Evolutionary conservation across 1,140 invertebrate genomes (phyloP).

Genomic region (Acromyrmex heyeri): DNA sequence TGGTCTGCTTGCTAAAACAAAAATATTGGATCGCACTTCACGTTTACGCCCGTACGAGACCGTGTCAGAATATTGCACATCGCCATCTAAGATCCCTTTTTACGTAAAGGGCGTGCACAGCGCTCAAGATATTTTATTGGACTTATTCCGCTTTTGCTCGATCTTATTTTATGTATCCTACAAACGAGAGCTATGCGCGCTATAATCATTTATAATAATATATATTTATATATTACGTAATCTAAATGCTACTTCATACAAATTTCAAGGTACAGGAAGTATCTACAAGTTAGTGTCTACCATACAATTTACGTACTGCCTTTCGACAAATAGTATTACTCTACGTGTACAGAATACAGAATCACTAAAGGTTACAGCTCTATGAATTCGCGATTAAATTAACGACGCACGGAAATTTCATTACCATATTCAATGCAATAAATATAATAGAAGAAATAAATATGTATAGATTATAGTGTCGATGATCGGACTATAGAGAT

Average conservation of each 20-base stretch:
- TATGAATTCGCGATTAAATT: slow-evolving; percentile 77
- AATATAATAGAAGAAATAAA: slow-evolving; percentile 77
- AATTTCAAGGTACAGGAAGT: slow-evolving; percentile 84
- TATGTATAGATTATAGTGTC: slow-evolving; percentile 76
- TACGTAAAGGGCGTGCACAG: slow-evolving; percentile 58
- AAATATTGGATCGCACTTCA: slow-evolving; percentile 77
- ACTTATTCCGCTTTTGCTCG: slow-evolving; percentile 19
- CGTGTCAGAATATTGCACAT: slow-evolving; percentile 74
- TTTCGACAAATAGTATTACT: slow-evolving; percentile 52
- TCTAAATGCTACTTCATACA: slow-evolving; percentile 80
- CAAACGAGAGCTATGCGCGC: slow-evolving; percentile 60
- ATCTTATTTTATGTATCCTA: slow-evolving; percentile 59
- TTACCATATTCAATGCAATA: slow-evolving; percentile 67
- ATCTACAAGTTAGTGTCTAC: slow-evolving; percentile 82
- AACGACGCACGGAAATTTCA: slow-evolving; percentile 73
- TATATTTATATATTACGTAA: slow-evolving; percentile 66
- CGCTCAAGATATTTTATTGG: slow-evolving; percentile 40
- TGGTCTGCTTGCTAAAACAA: slow-evolving; percentile 77
- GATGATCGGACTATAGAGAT: slow-evolving; percentile 69
- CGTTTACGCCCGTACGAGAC: slow-evolving; percentile 44
- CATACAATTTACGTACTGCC: slow-evolving; percentile 68
- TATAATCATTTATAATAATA: slow-evolving; percentile 71
- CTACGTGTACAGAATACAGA: slow-evolving; percentile 68
- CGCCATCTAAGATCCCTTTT: slow-evolving; percentile 65
- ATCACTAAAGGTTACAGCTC: slow-evolving; percentile 74